Evolutionary conservation across 2,888 invertebrate genomes (phyloP), one percentile per base, ranked within the genome.

Genomic region (Zhengitettix transpicula): DNA sequence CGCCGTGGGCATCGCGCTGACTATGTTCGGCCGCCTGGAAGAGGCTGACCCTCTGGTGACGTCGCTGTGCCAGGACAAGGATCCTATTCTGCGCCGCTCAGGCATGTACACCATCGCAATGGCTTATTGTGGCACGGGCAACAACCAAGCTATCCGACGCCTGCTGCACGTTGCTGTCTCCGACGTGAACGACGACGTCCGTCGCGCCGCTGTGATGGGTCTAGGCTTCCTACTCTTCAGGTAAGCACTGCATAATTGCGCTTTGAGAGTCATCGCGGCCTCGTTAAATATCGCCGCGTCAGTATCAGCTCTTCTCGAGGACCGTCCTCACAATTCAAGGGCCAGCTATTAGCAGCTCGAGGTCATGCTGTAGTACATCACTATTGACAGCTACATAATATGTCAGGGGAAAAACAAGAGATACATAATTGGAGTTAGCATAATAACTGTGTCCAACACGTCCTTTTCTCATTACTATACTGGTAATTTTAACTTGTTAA

Each of bases 71-170:
- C 83, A 87, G 61, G 97, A 98, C 71, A 97, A 98, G 74, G 95
- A 96, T 74, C 94, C 96, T 9, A 87, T 97, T 66, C 77, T 98
- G 62, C 83, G 97, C 67, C 85, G 98, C 64, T 94, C 96, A 55
- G 99, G 95, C 64, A 97, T 98, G 85, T 97, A 97, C 76, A 97
- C 97, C 0, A 80, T 99, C 59, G 98, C 97, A 1, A 95, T 97
- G 83, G 97, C 98, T 0, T 98, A 98, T 73, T 95, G 94, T 72
- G 99, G 99, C 59, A 95, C 96, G 12, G 97, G 97, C 59, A 95
- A 95, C 72, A 99, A 98, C 72, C 87, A 90, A 71, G 98, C 98
- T 1, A 96, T 98, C 69, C 82, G 95, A 59, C 89, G 89, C 66
- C 80, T 99, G 52, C 83, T 99, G 9, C 96, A 96, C 71, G 92